Conservation (phyloP, 1,140 invertebrate species). For the Nylanderia fulva region DNA sequence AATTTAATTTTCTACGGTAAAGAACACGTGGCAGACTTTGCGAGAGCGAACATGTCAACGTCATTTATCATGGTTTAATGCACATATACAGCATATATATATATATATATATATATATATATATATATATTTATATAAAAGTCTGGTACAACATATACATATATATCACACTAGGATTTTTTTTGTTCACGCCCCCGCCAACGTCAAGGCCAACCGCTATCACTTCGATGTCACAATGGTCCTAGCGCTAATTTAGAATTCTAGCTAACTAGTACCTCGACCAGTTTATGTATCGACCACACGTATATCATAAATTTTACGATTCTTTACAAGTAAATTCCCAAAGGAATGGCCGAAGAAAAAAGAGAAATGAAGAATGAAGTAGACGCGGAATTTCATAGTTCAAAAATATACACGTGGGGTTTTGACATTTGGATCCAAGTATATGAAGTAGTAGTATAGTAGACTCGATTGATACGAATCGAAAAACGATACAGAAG, state of each 20-base stretch:
- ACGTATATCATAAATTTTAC: neutral
- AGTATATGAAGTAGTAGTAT: neutral
- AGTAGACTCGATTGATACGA: neutral
- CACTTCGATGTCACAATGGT: conserved; percentile 65
- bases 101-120: neutral
- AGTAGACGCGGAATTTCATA: neutral
- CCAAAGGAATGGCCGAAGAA: neutral
- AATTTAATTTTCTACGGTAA: too few species aligned
- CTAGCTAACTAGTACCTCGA: too few species aligned
- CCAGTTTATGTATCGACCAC: neutral
- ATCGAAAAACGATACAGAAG: neutral
- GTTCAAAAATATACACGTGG: neutral
- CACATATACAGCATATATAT: neutral
- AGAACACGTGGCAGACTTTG: too few species aligned
- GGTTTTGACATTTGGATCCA: neutral
- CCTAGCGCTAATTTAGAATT: conserved; percentile 37
- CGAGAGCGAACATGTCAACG: too few species aligned
- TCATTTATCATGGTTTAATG: too few species aligned
- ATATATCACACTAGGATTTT: conserved; percentile 17
- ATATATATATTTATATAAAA: neutral
- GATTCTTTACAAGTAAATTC: neutral
- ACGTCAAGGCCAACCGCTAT: conserved; percentile 70
- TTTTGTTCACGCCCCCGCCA: conserved; percentile 67
- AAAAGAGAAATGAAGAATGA: neutral
- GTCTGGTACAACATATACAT: neutral